Evolutionary conservation across 1,140 invertebrate species (phyloP), one percentile per base, ranked within the genome.

Genomic region (Hesperophylax magnus): DNA sequence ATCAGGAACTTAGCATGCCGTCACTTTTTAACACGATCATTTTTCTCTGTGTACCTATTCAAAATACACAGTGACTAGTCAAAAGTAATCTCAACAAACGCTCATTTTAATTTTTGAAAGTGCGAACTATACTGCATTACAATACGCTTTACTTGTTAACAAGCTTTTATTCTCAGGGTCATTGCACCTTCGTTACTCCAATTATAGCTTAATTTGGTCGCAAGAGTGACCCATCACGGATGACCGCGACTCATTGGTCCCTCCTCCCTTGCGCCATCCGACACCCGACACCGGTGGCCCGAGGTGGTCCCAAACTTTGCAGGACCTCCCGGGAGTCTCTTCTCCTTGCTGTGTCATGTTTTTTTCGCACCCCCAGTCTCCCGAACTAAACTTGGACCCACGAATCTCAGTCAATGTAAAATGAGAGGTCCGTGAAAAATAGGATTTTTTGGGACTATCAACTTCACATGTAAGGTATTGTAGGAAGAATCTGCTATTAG

Each of bases 241-340:
- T 65, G 18, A 5, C 27, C 3, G 24, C 22, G 11, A n/a, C 27
- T 67, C 22, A 27, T 18, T 31, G 63, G 17, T n/a, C 63, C 14
- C 61, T 17, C 61, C 61, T 31, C 61, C 7, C 24, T 24, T 17
- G 17, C 63, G 24, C 39, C 39, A 47, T 11, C 63, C 24, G 69
- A 52, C 47, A 72, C 47, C 69, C 69, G 69, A 72, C 27, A 67
- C 63, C 63, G 18, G 34, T 17, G 47, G 34, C 0, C 31, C 34
- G 47, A 18, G 69, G 69, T 72, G 69, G 69, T 72, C 69, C 47
- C 11, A 27, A 65, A 65, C 27, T n/a, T 7, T 9, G 39, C 39
- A 14, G 20, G 69, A 72, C 69, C 69, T 24, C 69, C 69, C 69
- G 69, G 7, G 20, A 11, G 11, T 8, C 22, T 34, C 1, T 34